These are phyloP conservation scores for Bubo scandiacus DNA, from an alignment of 2,113 vertebrate species.

Conservation along the genomic window DNA sequence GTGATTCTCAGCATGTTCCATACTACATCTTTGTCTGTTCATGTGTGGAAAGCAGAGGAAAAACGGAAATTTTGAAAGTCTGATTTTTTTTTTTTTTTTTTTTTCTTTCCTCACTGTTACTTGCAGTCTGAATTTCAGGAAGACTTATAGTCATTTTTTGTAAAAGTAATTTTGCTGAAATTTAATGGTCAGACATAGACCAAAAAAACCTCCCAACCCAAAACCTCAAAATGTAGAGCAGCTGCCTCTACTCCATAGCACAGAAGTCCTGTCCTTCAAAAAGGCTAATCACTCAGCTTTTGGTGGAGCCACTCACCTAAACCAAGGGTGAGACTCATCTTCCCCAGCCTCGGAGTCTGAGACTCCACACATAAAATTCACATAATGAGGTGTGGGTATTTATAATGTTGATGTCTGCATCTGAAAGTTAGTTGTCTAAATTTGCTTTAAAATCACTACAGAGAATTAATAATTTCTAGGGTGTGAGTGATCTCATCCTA, in stretches of 20 bases:
- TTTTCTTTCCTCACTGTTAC: background rate
- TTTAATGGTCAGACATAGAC: background rate
- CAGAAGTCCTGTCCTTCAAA: background rate
- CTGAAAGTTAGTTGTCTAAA: background rate
- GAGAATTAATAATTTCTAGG: background rate
- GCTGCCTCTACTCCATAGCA: background rate
- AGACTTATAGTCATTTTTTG: background rate
- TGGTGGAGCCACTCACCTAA: background rate
- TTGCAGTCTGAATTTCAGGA: background rate
- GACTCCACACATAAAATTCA: background rate
- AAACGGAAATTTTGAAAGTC: background rate
- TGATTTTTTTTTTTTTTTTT: background rate
- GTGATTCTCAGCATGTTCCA: background rate
- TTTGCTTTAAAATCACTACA: background rate
- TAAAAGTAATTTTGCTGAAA: background rate
- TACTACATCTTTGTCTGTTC: background rate
- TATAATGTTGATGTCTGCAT: background rate
- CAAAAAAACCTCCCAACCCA: background rate
- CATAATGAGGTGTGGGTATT: accelerated
- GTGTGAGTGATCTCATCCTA: background rate
- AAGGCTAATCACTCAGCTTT: background rate
- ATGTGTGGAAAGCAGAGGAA: background rate
- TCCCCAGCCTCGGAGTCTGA: background rate
- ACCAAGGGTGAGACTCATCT: background rate
- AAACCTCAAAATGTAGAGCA: background rate